Percentiles rank a stretch among this genome's conserved stretches.
These are phyloP conservation scores for Rhagium mordax DNA, from an alignment of 2,888 invertebrate genomes.

Conservation along the genomic window DNA sequence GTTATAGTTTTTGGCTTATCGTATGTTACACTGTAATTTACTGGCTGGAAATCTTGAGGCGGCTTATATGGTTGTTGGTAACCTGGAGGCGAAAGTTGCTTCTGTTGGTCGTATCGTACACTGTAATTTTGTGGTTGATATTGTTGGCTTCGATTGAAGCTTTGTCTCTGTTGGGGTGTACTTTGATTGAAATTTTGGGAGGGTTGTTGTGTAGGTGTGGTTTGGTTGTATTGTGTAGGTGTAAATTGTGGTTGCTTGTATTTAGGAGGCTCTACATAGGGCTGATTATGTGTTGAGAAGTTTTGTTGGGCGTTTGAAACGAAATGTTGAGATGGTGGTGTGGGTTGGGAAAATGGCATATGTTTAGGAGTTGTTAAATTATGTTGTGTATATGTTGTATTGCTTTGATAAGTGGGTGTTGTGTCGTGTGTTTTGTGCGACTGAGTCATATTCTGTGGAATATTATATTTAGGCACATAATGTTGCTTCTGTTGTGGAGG, in stretches of 20 bases:
- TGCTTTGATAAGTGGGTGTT: constrained; percentile 5
- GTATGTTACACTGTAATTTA: constrained; percentile 45
- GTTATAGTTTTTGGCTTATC: constrained; percentile 32
- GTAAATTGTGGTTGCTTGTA: neutral
- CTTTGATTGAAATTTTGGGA: constrained; percentile 27
- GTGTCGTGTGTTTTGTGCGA: constrained; percentile 5
- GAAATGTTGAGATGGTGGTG: neutral
- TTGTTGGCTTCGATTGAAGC: constrained; percentile 10
- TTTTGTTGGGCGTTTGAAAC: constrained; percentile 6
- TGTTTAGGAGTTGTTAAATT: constrained; percentile 1
- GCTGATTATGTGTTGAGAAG: neutral
- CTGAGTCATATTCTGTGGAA: constrained; percentile 4
- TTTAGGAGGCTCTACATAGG: neutral
- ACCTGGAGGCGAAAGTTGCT: constrained; percentile 14
- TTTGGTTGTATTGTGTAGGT: constrained; percentile 6
- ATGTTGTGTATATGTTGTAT: neutral
- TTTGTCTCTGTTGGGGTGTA: neutral
- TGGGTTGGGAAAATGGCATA: constrained; percentile 12
- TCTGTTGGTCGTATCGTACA: constrained; percentile 45
- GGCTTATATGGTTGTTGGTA: constrained; percentile 15
- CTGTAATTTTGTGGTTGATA: constrained; percentile 39
- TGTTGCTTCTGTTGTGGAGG: constrained; percentile 12
- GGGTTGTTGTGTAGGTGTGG: neutral
- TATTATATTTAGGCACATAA: constrained; percentile 11
- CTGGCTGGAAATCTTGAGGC: constrained; percentile 27